These are phyloP conservation scores for Eremobia ochroleuca DNA, from an alignment of 2,888 invertebrate genomes.

Conservation along the genomic window DNA sequence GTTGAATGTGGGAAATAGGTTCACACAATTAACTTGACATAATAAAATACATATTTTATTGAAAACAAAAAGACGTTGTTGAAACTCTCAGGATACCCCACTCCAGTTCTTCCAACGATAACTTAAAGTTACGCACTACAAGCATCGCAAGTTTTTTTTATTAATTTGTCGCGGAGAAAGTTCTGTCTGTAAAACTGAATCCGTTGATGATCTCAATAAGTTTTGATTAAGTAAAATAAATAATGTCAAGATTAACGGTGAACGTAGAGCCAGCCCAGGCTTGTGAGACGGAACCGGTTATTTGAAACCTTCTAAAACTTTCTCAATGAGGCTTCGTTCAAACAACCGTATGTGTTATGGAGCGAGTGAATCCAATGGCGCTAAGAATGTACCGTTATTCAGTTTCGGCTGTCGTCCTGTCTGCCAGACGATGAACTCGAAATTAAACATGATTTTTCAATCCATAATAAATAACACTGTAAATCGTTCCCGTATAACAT, in stretches of 20 bases:
- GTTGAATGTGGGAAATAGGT: neutral
- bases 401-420: slow-evolving; percentile 9
- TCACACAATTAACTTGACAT: slow-evolving; percentile 20
- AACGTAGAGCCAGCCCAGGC: slow-evolving; percentile 3
- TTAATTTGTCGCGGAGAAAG: slow-evolving; percentile 23
- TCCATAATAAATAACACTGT: slow-evolving; percentile 27
- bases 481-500: slow-evolving; percentile 32
- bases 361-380: slow-evolving; percentile 24
- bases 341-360: slow-evolving; percentile 23
- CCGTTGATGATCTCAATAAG: slow-evolving; percentile 28
- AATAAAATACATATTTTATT: slow-evolving; percentile 25
- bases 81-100: slow-evolving; percentile 31
- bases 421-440: slow-evolving; percentile 10
- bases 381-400: slow-evolving; percentile 52
- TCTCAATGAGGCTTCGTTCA: slow-evolving; percentile 21
- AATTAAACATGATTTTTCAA: slow-evolving; percentile 9
- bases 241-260: slow-evolving; percentile 2
- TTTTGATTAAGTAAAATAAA: slow-evolving; percentile 14
- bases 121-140: slow-evolving; percentile 3
- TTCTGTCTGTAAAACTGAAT: slow-evolving; percentile 31
- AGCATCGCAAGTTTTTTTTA: neutral
- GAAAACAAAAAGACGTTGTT: neutral
- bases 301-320: slow-evolving; percentile 27
- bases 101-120: slow-evolving; percentile 46
- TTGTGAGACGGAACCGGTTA: slow-evolving; percentile 21